Percentiles rank a stretch among this genome's conserved stretches.
Evolutionary conservation across 2,888 invertebrate species (phyloP).

Genomic region (Lithophane leautieri): DNA sequence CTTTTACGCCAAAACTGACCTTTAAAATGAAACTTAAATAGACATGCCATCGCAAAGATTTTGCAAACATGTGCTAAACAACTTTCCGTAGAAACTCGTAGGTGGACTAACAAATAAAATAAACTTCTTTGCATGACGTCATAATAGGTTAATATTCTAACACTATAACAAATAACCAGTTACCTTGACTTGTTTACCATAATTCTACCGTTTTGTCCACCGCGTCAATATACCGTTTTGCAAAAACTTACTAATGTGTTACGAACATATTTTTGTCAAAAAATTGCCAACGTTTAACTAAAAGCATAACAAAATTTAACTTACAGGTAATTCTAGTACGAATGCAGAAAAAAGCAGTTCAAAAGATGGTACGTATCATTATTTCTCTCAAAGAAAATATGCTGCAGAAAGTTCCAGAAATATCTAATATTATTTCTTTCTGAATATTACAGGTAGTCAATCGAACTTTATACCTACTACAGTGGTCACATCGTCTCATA

Average conservation of each 20-base stretch:
- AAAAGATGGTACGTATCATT: constrained; percentile 84
- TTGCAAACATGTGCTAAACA: constrained; percentile 23
- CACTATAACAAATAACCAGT: constrained; percentile 28
- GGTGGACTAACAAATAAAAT: constrained; percentile 30
- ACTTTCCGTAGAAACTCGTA: constrained; percentile 12
- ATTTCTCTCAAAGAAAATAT: constrained; percentile 23
- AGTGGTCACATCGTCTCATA: constrained; percentile 89
- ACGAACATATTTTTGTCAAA: neutral
- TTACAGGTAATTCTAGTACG: constrained; percentile 87
- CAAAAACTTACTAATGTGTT: neutral
- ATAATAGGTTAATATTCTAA: constrained; percentile 2
- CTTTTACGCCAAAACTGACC: constrained; percentile 10
- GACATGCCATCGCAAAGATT: constrained; percentile 3
- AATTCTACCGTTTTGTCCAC: constrained; percentile 23
- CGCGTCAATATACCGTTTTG: constrained; percentile 8
- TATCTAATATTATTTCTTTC: constrained; percentile 40
- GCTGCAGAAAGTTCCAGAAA: constrained; percentile 9
- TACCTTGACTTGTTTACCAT: constrained; percentile 30
- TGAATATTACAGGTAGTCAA: constrained; percentile 83
- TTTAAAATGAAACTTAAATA: constrained; percentile 5
- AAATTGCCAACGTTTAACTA: constrained; percentile 5
- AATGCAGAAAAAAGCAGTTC: constrained; percentile 88
- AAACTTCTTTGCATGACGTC: constrained; percentile 28
- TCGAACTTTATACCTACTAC: constrained; percentile 89
- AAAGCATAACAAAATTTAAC: constrained; percentile 40